Conservation (phyloP, 2,113 vertebrate species). For the Solea senegalensis region DNA sequence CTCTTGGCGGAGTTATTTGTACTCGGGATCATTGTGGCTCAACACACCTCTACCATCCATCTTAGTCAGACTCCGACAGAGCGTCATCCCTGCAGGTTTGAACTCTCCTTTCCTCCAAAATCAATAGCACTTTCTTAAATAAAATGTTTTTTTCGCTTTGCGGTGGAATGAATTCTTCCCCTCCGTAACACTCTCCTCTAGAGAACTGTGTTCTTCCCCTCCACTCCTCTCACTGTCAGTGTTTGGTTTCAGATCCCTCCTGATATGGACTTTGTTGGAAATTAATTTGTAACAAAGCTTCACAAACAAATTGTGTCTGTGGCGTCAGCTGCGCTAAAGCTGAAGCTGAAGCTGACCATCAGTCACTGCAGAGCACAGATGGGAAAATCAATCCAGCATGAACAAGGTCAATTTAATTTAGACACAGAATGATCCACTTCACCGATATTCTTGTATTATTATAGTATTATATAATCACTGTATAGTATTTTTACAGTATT, state of each 20-base stretch:
- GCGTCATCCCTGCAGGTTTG: constrained; percentile 40
- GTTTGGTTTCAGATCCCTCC: constrained; percentile 8
- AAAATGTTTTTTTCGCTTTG: constrained; percentile 52
- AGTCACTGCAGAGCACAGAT: background rate
- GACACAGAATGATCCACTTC: constrained; percentile 10
- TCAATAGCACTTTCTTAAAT: constrained; percentile 66
- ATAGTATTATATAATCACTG: background rate
- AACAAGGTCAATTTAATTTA: constrained; percentile 21
- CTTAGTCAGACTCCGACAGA: constrained; percentile 36
- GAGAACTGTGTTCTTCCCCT: constrained; percentile 18
- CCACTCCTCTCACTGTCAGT: constrained; percentile 25
- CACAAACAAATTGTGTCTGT: constrained; percentile 27
- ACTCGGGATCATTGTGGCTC: constrained; percentile 6
- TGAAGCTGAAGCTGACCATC: constrained; percentile 23
- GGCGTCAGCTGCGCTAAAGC: constrained; percentile 16
- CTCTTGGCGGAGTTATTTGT: constrained; percentile 37
- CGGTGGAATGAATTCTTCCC: constrained; percentile 27
- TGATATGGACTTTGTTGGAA: constrained; percentile 16
- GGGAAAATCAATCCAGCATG: constrained; percentile 30
- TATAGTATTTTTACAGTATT: background rate
- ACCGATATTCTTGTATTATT: background rate
- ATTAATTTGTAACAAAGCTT: constrained; percentile 33
- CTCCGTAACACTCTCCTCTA: constrained; percentile 17
- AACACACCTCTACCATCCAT: constrained; percentile 31
- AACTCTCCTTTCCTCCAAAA: constrained; percentile 41